phyloP scores from a whole-genome alignment of 2,888 invertebrate genomes.

The Pediacus dermestoides region DNA sequence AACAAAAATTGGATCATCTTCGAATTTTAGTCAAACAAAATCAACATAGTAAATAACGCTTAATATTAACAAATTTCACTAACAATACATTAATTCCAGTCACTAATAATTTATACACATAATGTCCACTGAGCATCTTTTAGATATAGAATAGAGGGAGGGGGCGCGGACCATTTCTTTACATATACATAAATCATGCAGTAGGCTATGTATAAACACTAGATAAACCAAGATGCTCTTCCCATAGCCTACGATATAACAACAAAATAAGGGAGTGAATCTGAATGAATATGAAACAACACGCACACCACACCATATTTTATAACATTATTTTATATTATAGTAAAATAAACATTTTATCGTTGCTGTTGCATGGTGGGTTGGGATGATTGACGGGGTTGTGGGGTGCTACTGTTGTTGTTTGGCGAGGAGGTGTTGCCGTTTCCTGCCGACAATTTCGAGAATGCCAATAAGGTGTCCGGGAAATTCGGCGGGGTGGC shows the following conservation, averaged over 20 bases:
- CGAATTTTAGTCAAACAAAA: no score
- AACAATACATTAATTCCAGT: slow-evolving; percentile 22
- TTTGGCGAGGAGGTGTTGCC: slow-evolving; percentile 53
- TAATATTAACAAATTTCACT: slow-evolving; percentile 29
- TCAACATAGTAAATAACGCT: slow-evolving; percentile 2
- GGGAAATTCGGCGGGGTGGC: slow-evolving; percentile 94
- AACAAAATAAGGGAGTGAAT: no score
- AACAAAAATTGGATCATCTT: no score
- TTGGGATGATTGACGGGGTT: slow-evolving; percentile 43
- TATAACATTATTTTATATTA: slow-evolving; percentile 10
- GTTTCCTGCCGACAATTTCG: slow-evolving; percentile 75
- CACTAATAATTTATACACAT: slow-evolving; percentile 23
- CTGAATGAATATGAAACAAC: no score
- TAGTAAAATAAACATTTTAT: slow-evolving; percentile 28
- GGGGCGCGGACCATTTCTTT: no score
- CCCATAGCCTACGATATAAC: no score
- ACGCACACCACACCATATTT: slow-evolving; percentile 7
- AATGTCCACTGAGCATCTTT: slow-evolving; percentile 29
- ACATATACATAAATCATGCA: no score
- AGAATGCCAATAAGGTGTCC: slow-evolving; percentile 83
- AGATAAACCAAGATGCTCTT: no score
- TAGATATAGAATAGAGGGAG: slow-evolving; percentile 19
- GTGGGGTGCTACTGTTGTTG: slow-evolving; percentile 43
- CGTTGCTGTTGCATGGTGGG: slow-evolving; percentile 46
- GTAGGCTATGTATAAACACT: no score